Evolutionary conservation across 2,797 vertebrate genomes (phyloP), one percentile per base, ranked within the genome.

Genomic region (Apodemus agrarius): DNA sequence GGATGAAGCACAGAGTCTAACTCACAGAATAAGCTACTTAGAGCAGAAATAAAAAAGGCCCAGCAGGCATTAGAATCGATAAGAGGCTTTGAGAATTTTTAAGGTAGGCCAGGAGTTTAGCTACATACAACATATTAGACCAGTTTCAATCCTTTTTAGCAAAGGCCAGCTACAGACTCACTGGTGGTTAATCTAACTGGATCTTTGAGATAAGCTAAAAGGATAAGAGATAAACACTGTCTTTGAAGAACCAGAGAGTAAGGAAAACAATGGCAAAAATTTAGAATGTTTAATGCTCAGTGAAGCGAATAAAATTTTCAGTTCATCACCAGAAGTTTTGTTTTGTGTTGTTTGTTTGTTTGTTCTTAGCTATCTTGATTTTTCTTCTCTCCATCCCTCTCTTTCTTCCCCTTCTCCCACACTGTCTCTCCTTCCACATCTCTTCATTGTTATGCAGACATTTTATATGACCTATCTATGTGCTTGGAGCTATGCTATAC

Each of bases 301-400:
- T 92, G 54, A 93, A 94, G 57, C 72, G 12, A 85, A 95, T 82
- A 65, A 69, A 90, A 94, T 91, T 67, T 54, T 75, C 37, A 59
- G 19, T 89, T 78, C 61, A 90, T 80, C 37, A 74, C 26, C 2
- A 57, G 46, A 46, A 74, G 22, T 10, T 69, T 37, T 72, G n/a
- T 72, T n/a, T 6, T n/a, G 14, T 34, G n/a, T 11, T n/a, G 17
- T 72, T 72, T 72, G 17, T 72, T 72, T 72, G 67, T 37, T 37
- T 72, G 17, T 37, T 86, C 84, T 82, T 86, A 6, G 52, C 78
- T 74, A 11, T 89, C 65, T 54, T 31, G 4, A n/a, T 78, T 93
- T 75, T 89, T 37, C 69, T 78, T 76, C 21, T 12, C 13, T 63
- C 22, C 40, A 46, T 49, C 21, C 22, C 22, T 72, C 8, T 72